Evolutionary conservation across 2,113 vertebrate genomes (phyloP).

Genomic region (Anas platyrhynchos): DNA sequence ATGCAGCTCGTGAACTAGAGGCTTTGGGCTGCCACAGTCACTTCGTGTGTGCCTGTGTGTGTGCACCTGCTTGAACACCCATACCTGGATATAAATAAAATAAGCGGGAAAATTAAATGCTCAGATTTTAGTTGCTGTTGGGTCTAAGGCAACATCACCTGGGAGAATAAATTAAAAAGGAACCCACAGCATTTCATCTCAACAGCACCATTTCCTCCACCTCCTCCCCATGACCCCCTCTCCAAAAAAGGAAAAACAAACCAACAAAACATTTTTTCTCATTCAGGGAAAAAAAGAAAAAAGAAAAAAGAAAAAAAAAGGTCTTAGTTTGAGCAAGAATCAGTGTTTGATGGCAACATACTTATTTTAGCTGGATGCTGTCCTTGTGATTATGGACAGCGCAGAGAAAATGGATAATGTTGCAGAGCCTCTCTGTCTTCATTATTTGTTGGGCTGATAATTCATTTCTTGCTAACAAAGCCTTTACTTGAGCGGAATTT

Average conservation of each 20-base stretch:
- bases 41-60: too few relatives aligned
- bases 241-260: not conserved
- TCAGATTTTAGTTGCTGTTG: not conserved
- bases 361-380: rapidly evolving
- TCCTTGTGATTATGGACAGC: not conserved
- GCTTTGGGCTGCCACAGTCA: rapidly evolving
- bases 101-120: not conserved
- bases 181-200: too few relatives aligned
- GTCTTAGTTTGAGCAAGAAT: not conserved
- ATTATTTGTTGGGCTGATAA: not conserved
- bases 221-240: not conserved
- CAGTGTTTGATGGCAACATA: rapidly evolving
- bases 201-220: not conserved
- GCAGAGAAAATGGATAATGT: rapidly evolving
- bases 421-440: not conserved
- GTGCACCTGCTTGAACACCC: too few relatives aligned
- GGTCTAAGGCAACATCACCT: not conserved
- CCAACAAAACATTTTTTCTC: not conserved
- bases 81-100: not conserved
- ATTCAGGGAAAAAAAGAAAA: not conserved
- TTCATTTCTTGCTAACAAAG: not conserved
- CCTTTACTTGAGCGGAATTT: not conserved
- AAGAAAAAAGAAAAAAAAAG: too few relatives aligned
- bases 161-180: not conserved
- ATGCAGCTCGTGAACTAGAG: rapidly evolving